These are phyloP conservation scores for Oreotrochilus melanogaster DNA, from an alignment of 2,113 vertebrate species.

Conservation along the genomic window DNA sequence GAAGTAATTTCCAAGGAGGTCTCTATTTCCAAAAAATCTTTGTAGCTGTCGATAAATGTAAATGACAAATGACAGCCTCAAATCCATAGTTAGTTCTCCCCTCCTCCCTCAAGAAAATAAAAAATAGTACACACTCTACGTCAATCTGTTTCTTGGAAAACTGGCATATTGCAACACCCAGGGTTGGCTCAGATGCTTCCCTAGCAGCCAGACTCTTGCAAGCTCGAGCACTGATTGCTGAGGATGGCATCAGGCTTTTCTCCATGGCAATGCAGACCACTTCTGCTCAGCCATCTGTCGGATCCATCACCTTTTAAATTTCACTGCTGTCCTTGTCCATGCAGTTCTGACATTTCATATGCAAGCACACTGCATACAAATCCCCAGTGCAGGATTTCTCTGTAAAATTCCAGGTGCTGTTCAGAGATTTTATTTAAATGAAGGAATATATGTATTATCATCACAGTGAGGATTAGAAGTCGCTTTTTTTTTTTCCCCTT, in stretches of 20 bases:
- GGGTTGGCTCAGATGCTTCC: conserved; percentile 28
- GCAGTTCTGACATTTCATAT: conserved; percentile 8
- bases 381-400: conserved; percentile 14
- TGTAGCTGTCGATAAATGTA: neutral
- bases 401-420: conserved; percentile 43
- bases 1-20: neutral
- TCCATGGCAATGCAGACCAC: conserved; percentile 63
- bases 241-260: conserved; percentile 63
- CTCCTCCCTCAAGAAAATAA: conserved; percentile 26
- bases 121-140: conserved; percentile 35
- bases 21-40: neutral
- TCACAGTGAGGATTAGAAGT: conserved; percentile 51
- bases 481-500: neutral
- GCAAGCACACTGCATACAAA: neutral
- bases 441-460: conserved; percentile 23
- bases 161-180: conserved; percentile 54
- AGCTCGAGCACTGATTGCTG: conserved; percentile 19
- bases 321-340: conserved; percentile 49
- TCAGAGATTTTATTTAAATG: conserved; percentile 61
- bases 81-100: neutral
- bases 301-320: conserved; percentile 61
- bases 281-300: conserved; percentile 72
- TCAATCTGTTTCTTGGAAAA: conserved; percentile 65
- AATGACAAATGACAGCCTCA: neutral
- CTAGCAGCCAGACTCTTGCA: conserved; percentile 49